A percentile compares a stretch with the other conserved stretches of the same genome.
Evolutionary conservation across 2,113 vertebrate species (phyloP).

Genomic region (Aspidoscelis tigris): DNA sequence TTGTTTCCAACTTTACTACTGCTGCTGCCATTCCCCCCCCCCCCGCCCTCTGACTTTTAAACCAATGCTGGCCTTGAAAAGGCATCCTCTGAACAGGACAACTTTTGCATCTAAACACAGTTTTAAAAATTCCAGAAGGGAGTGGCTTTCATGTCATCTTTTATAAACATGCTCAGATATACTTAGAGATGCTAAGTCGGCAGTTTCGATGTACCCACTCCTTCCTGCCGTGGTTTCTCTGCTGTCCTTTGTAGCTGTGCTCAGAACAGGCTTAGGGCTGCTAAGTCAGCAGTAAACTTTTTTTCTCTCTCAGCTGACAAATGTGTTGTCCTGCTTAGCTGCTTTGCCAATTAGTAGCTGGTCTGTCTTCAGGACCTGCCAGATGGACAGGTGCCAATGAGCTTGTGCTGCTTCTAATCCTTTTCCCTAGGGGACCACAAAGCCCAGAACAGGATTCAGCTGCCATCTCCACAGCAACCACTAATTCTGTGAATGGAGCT

Average conservation of each 20-base stretch:
- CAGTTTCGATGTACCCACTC: background rate
- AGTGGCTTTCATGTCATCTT: slow-evolving; percentile 2
- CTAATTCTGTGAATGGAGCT: slow-evolving; percentile 11
- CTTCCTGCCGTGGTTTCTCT: background rate
- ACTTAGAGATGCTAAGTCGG: background rate
- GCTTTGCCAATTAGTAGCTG: slow-evolving; percentile 17
- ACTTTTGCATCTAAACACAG: background rate
- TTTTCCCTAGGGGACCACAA: slow-evolving; percentile 21
- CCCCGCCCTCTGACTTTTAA: background rate
- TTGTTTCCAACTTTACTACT: background rate
- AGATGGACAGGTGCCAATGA: slow-evolving; percentile 17
- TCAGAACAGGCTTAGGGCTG: slow-evolving; percentile 3
- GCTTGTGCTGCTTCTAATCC: slow-evolving; percentile 12
- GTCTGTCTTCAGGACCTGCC: slow-evolving; percentile 8
- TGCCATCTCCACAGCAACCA: slow-evolving; percentile 32
- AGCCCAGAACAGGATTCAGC: background rate
- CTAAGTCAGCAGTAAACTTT: slow-evolving; percentile 4
- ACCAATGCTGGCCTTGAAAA: too few species aligned
- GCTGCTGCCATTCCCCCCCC: background rate
- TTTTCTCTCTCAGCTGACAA: background rate
- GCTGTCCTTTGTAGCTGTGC: slow-evolving; percentile 28
- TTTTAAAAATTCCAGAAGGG: slow-evolving; percentile 8
- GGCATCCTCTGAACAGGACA: background rate
- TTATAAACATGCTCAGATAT: slow-evolving; percentile 17
- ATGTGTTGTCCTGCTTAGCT: slow-evolving; percentile 9